Evolutionary conservation across 2,888 invertebrate species (phyloP), one percentile per base, ranked within the genome.

Genomic region (Parthenolecanium corni): DNA sequence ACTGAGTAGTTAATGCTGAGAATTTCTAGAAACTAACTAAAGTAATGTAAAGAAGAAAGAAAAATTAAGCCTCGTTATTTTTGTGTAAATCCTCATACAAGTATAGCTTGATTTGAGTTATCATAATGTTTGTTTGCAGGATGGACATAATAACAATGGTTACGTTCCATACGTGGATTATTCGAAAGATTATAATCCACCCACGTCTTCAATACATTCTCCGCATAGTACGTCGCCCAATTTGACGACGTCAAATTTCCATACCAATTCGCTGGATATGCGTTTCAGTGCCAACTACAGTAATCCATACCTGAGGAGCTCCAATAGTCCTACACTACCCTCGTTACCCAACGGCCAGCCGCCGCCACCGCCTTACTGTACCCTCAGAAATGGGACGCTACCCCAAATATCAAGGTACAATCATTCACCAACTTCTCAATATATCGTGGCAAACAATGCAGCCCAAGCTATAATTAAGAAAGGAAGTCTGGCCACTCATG

Each of bases 141-240:
- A 86, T 66, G 86, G 86, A 63, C 85, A 87, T 70, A 87, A 85
- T 74, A 85, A 84, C 73, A 88, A 88, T 71, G 88, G 88, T 24
- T 90, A 89, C 73, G 85, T 88, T 66, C 89, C 89, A 0, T 92
- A 90, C 73, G 89, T 88, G 52, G 91, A 92, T 74, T 92, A 89
- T 72, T 82, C 85, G 6, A 82, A 89, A 36, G 91, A 92, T 73
- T 92, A 91, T 74, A 89, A 87, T 70, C 91, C 91, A 2, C 89
- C 90, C 3, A 82, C 84, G 57, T 76, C 78, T 52, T 61, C 51
- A 16, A 11, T 24, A 24, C 52, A 24, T 31, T 52, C 52, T 24
- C 68, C 69, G 47, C 66, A 69, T 58, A 58, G 66, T 61, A 56
- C 66, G 46, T 62, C 66, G 54, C 25, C 67, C 14, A 47, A 25